These are phyloP conservation scores for Argyrosomus japonicus DNA, from an alignment of 2,113 vertebrate species.

Conservation along the genomic window DNA sequence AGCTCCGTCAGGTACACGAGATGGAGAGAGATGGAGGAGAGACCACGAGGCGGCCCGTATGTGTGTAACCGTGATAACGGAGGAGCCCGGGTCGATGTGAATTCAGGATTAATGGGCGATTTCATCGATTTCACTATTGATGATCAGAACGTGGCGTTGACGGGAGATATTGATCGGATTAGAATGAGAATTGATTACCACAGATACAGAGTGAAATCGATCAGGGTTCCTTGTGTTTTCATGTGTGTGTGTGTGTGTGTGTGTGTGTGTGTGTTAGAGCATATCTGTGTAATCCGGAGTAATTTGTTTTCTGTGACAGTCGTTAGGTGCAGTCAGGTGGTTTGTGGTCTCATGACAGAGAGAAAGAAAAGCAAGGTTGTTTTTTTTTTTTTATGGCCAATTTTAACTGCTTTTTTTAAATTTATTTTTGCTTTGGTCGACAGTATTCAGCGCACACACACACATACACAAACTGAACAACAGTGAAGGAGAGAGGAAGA, in stretches of 20 bases:
- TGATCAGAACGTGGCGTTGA: slow-evolving; percentile 63
- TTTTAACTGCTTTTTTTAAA: slow-evolving; percentile 6
- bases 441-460: not conserved
- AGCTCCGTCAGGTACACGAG: not conserved
- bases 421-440: slow-evolving; percentile 22
- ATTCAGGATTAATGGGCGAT: slow-evolving; percentile 68
- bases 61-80: slow-evolving; percentile 17
- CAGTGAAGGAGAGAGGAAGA: not conserved
- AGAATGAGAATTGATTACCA: slow-evolving; percentile 69
- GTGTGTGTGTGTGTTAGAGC: not conserved
- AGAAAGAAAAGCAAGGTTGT: slow-evolving; percentile 23
- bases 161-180: slow-evolving; percentile 39
- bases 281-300: slow-evolving; percentile 27
- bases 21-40: too few species aligned
- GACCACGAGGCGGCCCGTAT: not conserved
- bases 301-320: slow-evolving; percentile 67
- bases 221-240: not conserved
- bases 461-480: too few species aligned
- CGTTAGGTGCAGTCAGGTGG: slow-evolving; percentile 55
- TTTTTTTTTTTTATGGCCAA: slow-evolving; percentile 13
- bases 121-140: slow-evolving; percentile 46
- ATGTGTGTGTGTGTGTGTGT: not conserved
- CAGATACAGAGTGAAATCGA: slow-evolving; percentile 55
- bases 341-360: slow-evolving; percentile 59
- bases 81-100: slow-evolving; percentile 56